These are phyloP conservation scores for Galago senegalensis DNA, from an alignment of 2,797 vertebrate genomes.

Conservation along the genomic window DNA sequence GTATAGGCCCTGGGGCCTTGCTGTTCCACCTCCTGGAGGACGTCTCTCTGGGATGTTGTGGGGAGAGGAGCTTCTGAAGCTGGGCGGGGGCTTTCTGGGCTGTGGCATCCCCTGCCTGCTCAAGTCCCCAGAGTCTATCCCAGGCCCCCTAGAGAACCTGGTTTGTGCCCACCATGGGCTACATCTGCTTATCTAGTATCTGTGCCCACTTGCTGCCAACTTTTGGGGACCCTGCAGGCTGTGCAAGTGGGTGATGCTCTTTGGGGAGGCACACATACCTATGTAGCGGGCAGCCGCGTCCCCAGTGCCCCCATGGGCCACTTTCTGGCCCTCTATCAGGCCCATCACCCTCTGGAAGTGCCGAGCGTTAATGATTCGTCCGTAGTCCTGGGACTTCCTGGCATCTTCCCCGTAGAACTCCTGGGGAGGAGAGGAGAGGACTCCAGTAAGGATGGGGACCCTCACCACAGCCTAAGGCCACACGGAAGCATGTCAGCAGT, in stretches of 20 bases:
- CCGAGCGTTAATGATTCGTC: constrained; percentile 92
- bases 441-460: not conserved
- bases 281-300: constrained; percentile 93
- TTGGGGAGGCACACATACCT: constrained; percentile 84
- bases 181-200: not conserved
- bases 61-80: not conserved
- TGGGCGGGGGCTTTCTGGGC: too few relatives aligned
- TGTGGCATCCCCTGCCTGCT: not conserved
- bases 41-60: not conserved
- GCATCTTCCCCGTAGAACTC: constrained; percentile 95
- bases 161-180: rapidly evolving
- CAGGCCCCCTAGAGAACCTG: not conserved
- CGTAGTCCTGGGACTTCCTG: constrained; percentile 93
- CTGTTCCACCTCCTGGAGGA: rapidly evolving
- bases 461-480: rapidly evolving
- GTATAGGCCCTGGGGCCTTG: not conserved
- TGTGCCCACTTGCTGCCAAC: not conserved
- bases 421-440: constrained; percentile 85
- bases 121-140: not conserved
- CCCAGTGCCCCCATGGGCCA: constrained; percentile 92
- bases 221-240: not conserved
- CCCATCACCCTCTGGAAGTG: constrained; percentile 93
- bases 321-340: constrained; percentile 94
- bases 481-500: rapidly evolving
- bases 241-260: too few relatives aligned